Percentiles rank a stretch among this genome's conserved stretches.
phyloP scores from a whole-genome alignment of 1,140 invertebrate genomes.

The Orussus abietinus region DNA sequence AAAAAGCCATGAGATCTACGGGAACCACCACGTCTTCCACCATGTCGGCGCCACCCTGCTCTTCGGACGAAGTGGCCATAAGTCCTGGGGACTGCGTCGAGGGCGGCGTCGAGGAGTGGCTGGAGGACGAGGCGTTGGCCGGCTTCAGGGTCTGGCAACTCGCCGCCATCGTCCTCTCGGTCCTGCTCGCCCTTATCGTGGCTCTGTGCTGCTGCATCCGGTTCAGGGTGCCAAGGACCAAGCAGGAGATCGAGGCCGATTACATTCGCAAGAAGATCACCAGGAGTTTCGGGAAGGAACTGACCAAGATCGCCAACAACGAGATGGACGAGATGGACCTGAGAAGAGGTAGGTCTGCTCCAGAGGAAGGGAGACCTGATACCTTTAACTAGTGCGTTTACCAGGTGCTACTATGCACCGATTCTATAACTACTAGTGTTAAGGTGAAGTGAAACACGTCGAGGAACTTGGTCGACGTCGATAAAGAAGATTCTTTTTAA shows the following conservation, averaged over 20 bases:
- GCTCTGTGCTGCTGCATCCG: constrained; percentile 81
- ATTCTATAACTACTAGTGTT: too few species aligned
- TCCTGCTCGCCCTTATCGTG: constrained; percentile 55
- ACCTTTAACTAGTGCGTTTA: too few species aligned
- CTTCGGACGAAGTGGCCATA: constrained; percentile 25
- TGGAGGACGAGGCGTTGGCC: constrained; percentile 36
- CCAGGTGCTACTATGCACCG: too few species aligned
- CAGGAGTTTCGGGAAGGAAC: constrained; percentile 72
- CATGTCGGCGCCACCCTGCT: constrained; percentile 24
- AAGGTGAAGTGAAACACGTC: too few species aligned
- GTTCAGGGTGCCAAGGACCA: constrained; percentile 83
- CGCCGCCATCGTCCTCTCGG: constrained; percentile 43
- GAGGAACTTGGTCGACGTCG: too few species aligned
- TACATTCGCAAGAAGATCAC: constrained; percentile 80
- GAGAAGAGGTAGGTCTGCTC: constrained; percentile 61
- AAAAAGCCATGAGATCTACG: too few species aligned
- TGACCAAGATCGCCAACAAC: constrained; percentile 76
- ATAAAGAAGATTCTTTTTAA: too few species aligned
- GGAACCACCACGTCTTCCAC: constrained; percentile 3
- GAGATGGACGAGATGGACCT: constrained; percentile 83
- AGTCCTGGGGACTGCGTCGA: constrained; percentile 27
- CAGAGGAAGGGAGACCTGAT: too few species aligned
- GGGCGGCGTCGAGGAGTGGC: constrained; percentile 35
- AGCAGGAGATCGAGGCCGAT: constrained; percentile 90
- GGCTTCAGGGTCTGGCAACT: constrained; percentile 48